Evolutionary conservation across 2,797 vertebrate genomes (phyloP), one percentile per base, ranked within the genome.

Genomic region (Mionectes olivaceus): DNA sequence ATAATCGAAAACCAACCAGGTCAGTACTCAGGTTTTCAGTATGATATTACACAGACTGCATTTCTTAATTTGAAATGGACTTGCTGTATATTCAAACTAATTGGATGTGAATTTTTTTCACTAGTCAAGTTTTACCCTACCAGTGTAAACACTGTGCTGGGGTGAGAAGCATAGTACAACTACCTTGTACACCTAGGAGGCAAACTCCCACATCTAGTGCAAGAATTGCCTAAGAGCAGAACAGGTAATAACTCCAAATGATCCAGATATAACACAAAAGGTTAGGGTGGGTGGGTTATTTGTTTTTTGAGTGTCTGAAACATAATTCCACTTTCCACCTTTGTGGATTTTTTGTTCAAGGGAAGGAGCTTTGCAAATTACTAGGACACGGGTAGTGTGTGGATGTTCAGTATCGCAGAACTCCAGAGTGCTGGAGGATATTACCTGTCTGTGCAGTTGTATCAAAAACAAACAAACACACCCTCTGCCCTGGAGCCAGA

Each of bases 1-100:
- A 98, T 99, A 94, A 59, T 96, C 14, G 98, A 99, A 97, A 99
- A 99, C 97, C 99, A 99, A 75, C 99, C 99, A 98, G 99, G 99
- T 99, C 44, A 93, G 97, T 95, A 70, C 83, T 60, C 68, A 35
- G 35, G 35, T 35, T 35, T 35, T 35, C 35, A 35, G 19, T 10
- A 7, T 25, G 33, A 30, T 69, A 9, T 71, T 88, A 50, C 35
- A 74, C 67, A 87, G 32, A 13, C 17, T 18, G 7, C 8, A 5
- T 57, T 77, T 83, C 27, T 83, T 59, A 37, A 68, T 43, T 65
- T 88, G n/a, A 7, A 83, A 21, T 59, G 49, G 39, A 9, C 25
- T 94, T 65, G 35, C 55, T 82, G 2, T 27, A 7, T 44, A 37
- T 53, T 19, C 70, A 55, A 14, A 47, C 9, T 30, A 44, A 76